These are phyloP conservation scores for Drosophila kurseongensis DNA, from an alignment of 1,140 invertebrate species.

Conservation along the genomic window DNA sequence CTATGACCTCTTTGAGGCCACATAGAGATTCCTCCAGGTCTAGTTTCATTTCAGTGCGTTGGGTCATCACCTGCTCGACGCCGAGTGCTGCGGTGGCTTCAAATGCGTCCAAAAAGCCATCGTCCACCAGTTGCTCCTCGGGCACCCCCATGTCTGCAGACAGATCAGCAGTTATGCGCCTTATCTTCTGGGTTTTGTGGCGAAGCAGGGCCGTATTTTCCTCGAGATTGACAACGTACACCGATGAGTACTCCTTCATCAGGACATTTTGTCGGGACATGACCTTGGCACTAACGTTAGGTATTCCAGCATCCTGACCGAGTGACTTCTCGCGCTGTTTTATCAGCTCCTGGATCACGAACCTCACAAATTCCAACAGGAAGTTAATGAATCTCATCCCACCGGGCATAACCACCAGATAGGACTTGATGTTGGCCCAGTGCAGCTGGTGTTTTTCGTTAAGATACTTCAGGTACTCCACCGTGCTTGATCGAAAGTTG, in stretches of 20 bases:
- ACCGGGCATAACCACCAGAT: slow-evolving; percentile 82
- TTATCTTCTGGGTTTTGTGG: slow-evolving; percentile 29
- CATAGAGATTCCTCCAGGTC: slow-evolving; percentile 41
- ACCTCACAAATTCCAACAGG: slow-evolving; percentile 68
- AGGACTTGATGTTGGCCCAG: slow-evolving; percentile 73
- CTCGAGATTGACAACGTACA: slow-evolving; percentile 55
- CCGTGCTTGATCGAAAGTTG: slow-evolving; percentile 82
- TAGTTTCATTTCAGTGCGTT: slow-evolving; percentile 6
- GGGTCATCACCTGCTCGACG: slow-evolving; percentile 23
- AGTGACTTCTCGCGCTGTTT: slow-evolving; percentile 67
- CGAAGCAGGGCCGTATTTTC: slow-evolving; percentile 18
- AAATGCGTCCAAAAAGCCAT: slow-evolving; percentile 56
- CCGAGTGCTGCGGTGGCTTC: slow-evolving; percentile 41
- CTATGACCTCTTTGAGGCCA: slow-evolving; percentile 58
- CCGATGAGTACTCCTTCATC: slow-evolving; percentile 66
- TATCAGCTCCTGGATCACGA: slow-evolving; percentile 65
- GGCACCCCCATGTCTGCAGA: slow-evolving; percentile 32
- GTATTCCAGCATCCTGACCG: slow-evolving; percentile 3
- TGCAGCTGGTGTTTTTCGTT: slow-evolving; percentile 78
- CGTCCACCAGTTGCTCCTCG: slow-evolving; percentile 25
- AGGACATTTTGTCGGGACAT: slow-evolving; percentile 54
- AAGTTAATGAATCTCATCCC: slow-evolving; percentile 81
- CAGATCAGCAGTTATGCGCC: slow-evolving; percentile 20
- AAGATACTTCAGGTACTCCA: slow-evolving; percentile 75
- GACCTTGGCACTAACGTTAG: slow-evolving; percentile 27